Evolutionary conservation across 2,888 invertebrate species (phyloP), one percentile per base, ranked within the genome.

Genomic region (Xanthia togata): DNA sequence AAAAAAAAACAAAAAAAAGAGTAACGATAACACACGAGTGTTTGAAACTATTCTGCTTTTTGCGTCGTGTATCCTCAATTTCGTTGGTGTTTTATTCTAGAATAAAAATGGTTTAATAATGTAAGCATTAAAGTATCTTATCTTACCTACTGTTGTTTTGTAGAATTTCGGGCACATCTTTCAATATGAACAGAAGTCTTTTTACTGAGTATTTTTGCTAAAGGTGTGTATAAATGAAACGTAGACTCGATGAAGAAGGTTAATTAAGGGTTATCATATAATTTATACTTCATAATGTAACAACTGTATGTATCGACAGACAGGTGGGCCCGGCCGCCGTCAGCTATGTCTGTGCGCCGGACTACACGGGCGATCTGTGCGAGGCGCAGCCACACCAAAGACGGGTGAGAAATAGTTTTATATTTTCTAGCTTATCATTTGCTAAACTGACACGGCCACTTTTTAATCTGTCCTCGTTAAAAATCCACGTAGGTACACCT

Each of bases 321-420:
- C 98, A 98, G 94, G 9, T 47, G 6, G 1, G 6, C 20, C 12
- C 97, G n/a, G 97, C 97, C 75, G 98, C 98, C n/a, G n/a, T n/a
- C 55, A 11, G 55, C 55, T n/a, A 5, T 47, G 17, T 17, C 17
- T 47, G 17, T 17, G n/a, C 55, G 12, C 55, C 12, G 11, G 53
- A 9, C 20, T 23, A 53, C 50, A 20, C 20, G 20, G 50, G 50
- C 6, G 50, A 50, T 20, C 50, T 20, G 20, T 20, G 20, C 20
- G 17, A 50, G 50, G 50, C 9, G 44, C 64, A 44, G 44, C 5
- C 26, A 20, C 31, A 20, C 11, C 20, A 17, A 26, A 11, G 11
- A 26, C 20, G 4, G 26, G 64, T 64, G 12, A 64, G 26, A 26
- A 64, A 20, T 50, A 20, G n/a, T n/a, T 47, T 41, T 41, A 38